A percentile compares a stretch with the other conserved stretches of the same genome.
These are phyloP conservation scores for Campoplex nolae DNA, from an alignment of 2,888 invertebrate species.

Conservation along the genomic window DNA sequence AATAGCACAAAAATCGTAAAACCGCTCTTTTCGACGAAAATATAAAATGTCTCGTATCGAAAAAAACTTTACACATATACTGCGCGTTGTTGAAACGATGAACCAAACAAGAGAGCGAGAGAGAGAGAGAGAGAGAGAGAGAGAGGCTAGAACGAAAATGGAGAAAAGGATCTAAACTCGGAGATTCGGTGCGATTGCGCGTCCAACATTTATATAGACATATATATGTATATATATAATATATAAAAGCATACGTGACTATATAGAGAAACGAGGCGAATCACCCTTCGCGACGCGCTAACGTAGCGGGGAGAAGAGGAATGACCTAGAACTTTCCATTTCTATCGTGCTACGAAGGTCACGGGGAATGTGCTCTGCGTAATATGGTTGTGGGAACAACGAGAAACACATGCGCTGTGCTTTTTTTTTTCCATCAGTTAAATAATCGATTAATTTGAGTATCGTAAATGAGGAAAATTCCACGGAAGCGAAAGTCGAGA, in stretches of 20 bases:
- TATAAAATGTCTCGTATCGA: background rate
- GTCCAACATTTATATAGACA: background rate
- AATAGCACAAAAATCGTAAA: background rate
- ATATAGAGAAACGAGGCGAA: slow-evolving; percentile 2
- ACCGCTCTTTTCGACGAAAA: background rate
- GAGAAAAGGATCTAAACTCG: background rate
- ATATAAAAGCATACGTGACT: background rate
- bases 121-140: background rate
- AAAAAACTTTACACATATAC: background rate
- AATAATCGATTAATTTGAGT: slow-evolving; percentile 1
- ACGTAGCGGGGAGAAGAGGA: background rate
- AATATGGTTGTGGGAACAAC: background rate
- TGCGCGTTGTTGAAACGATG: background rate
- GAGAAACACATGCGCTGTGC: background rate
- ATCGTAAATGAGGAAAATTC: slow-evolving; percentile 35
- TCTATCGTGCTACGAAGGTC: slow-evolving; percentile 24
- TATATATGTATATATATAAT: no score
- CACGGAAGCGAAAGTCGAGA: slow-evolving; percentile 14
- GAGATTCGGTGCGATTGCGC: slow-evolving; percentile 13
- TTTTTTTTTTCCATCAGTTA: background rate
- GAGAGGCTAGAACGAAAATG: background rate
- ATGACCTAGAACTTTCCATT: slow-evolving; percentile 56
- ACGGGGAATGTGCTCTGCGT: slow-evolving; percentile 14
- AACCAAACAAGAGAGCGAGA: background rate
- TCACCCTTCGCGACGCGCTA: slow-evolving; percentile 6